Conservation (phyloP, 2,888 invertebrate species). For the Coelinius sp. region DNA sequence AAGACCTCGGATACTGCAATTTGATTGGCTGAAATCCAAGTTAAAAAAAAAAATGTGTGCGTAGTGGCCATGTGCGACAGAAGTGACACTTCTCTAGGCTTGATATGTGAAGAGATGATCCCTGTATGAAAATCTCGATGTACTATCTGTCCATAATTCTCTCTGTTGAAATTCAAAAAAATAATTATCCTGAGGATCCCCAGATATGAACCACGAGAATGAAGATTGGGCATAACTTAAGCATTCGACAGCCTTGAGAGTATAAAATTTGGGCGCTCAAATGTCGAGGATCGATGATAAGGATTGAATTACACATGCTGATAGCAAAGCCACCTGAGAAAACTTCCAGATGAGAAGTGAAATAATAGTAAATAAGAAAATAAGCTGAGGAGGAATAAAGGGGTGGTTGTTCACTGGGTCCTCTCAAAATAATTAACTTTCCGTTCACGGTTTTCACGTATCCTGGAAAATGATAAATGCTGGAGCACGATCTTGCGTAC, state of each 20-base stretch:
- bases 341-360: neutral
- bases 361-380: slow-evolving; percentile 15
- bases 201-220: neutral
- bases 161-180: neutral
- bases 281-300: neutral
- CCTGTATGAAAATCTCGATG: too few relatives aligned
- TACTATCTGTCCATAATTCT: too few relatives aligned
- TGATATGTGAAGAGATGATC: too few relatives aligned
- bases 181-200: slow-evolving; percentile 12
- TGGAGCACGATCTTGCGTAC: slow-evolving; percentile 37
- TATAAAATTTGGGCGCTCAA: slow-evolving; percentile 3
- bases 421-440: slow-evolving; percentile 39
- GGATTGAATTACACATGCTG: neutral
- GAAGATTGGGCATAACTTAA: neutral
- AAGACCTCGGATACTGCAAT: too few relatives aligned
- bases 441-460: slow-evolving; percentile 40
- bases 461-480: slow-evolving; percentile 33
- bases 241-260: neutral
- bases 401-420: slow-evolving; percentile 9
- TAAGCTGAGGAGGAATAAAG: slow-evolving; percentile 33
- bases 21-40: too few relatives aligned
- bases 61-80: too few relatives aligned
- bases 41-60: too few relatives aligned
- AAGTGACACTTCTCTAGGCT: too few relatives aligned
- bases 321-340: neutral